Conservation (phyloP, 2,113 vertebrate species). For the Rutilus rutilus region DNA sequence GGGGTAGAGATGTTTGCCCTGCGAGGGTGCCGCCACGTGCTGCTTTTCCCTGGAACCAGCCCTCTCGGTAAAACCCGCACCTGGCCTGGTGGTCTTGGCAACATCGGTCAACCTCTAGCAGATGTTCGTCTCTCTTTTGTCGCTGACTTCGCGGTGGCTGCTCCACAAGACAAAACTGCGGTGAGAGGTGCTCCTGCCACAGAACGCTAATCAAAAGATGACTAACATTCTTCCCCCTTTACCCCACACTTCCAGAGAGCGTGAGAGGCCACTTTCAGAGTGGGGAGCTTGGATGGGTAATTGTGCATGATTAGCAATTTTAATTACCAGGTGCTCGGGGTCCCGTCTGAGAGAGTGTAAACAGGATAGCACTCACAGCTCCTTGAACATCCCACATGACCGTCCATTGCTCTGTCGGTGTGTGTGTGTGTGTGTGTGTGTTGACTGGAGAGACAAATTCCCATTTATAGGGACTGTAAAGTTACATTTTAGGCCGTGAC, state of each 20-base stretch:
- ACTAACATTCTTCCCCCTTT: conserved; percentile 62
- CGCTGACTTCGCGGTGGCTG: conserved; percentile 26
- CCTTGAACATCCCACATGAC: not conserved
- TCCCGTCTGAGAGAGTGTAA: conserved; percentile 46
- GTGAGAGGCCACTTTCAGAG: conserved; percentile 58
- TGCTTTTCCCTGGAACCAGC: conserved; percentile 31
- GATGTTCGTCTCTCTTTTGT: conserved; percentile 58
- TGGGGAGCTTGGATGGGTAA: conserved; percentile 81
- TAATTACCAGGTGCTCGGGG: conserved; percentile 88
- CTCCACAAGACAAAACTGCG: conserved; percentile 54
- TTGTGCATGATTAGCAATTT: conserved; percentile 90
- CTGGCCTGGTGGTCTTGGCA: conserved; percentile 58
- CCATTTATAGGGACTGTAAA: not conserved
- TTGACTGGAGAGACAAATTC: not conserved
- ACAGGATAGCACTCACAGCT: conserved; percentile 52
- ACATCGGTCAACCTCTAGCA: conserved; percentile 53
- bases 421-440: not conserved
- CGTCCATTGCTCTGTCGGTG: not conserved
- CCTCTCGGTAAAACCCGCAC: conserved; percentile 51
- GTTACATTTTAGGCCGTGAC: not conserved
- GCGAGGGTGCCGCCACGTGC: conserved; percentile 1
- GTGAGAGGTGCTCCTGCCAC: conserved; percentile 33
- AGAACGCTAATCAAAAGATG: conserved; percentile 78
- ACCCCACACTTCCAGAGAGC: conserved; percentile 42
- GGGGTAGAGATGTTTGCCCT: conserved; percentile 40